Percentiles rank a stretch among this genome's conserved stretches.
Conservation (phyloP, 2,113 vertebrate species). For the Limnothrissa miodon region DNA sequence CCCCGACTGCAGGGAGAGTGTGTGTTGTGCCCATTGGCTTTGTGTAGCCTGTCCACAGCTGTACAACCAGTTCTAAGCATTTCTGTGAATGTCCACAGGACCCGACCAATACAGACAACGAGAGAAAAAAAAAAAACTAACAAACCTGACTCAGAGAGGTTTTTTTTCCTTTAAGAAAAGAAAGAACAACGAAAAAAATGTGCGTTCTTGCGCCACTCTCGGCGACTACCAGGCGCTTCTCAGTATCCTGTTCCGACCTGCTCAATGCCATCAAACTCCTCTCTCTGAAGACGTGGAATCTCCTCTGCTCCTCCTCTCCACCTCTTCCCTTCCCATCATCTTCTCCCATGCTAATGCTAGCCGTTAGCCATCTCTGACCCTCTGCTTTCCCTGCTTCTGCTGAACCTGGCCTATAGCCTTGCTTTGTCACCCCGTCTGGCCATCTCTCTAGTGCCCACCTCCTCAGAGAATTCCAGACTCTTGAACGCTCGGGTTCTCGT, state of each 20-base stretch:
- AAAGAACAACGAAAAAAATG: conserved; percentile 37
- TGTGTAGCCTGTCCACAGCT: neutral
- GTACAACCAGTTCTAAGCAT: neutral
- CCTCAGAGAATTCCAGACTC: neutral
- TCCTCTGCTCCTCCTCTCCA: conserved; percentile 30
- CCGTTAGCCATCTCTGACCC: neutral
- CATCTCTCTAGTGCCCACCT: neutral
- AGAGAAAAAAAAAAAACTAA: conserved; percentile 17
- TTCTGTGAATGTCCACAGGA: conserved; percentile 41
- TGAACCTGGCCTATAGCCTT: neutral
- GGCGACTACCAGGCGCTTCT: conserved; percentile 53
- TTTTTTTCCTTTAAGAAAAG: conserved; percentile 6
- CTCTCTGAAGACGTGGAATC: conserved; percentile 65
- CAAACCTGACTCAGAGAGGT: conserved; percentile 31
- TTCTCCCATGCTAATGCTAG: neutral
- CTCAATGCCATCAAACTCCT: conserved; percentile 75
- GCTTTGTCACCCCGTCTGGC: neutral
- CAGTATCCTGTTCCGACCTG: conserved; percentile 70
- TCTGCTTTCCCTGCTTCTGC: neutral
- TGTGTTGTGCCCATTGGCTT: neutral
- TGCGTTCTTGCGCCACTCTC: conserved; percentile 42
- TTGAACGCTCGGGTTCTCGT: neutral
- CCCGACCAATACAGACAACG: conserved; percentile 21
- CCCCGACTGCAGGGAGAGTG: neutral
- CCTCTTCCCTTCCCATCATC: conserved; percentile 1